Conservation (phyloP, 2,113 vertebrate genomes). For the Cottus gobio region DNA sequence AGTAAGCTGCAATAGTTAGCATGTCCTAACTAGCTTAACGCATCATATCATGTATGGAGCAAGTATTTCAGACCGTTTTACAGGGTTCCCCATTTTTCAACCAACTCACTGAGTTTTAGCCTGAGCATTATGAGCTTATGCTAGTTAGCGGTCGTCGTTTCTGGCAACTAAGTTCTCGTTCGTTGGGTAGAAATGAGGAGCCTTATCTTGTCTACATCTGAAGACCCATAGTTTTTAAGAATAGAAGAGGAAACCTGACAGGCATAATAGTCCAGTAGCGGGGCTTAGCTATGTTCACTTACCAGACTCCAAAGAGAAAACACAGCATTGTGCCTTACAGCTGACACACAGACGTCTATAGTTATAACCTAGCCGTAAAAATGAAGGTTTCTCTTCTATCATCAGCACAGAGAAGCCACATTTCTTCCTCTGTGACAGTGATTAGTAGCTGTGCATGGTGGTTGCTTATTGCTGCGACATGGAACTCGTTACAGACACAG, state of each 20-base stretch:
- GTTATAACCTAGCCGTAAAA: slow-evolving; percentile 21
- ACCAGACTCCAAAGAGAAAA: background rate
- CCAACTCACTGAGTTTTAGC: background rate
- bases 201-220: background rate
- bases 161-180: background rate
- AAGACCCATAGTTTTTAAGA: background rate
- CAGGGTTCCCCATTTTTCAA: background rate
- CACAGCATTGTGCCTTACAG: background rate
- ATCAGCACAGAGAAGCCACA: slow-evolving; percentile 1
- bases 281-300: background rate
- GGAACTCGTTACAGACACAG: slow-evolving; percentile 38
- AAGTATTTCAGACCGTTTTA: background rate
- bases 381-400: slow-evolving; percentile 13
- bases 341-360: slow-evolving; percentile 13
- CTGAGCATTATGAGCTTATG: background rate
- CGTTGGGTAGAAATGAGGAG: background rate
- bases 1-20: background rate
- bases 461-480: background rate
- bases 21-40: background rate
- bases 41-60: background rate
- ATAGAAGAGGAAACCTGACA: background rate
- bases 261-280: background rate
- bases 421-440: slow-evolving; percentile 26
- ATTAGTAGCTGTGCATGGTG: slow-evolving; percentile 25
- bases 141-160: background rate